phyloP scores from a whole-genome alignment of 2,113 vertebrate genomes.

The Sterna hirundo region DNA sequence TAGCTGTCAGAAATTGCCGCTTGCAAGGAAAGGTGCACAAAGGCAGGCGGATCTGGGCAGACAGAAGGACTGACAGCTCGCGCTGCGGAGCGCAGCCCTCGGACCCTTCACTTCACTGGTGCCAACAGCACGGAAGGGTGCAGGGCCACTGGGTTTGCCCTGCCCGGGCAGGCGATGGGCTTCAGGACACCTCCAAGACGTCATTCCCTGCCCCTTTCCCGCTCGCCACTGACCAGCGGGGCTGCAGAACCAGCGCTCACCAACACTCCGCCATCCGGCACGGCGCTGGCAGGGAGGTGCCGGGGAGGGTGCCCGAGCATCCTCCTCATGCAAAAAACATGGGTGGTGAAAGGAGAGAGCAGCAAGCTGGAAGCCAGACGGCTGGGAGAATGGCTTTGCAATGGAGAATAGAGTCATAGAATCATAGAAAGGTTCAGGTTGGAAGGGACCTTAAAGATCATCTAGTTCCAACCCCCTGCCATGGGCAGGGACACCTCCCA shows the following conservation, averaged over 20 bases:
- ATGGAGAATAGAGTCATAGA: background rate
- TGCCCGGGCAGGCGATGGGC: background rate
- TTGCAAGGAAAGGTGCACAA: constrained; percentile 30
- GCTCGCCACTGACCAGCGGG: accelerated
- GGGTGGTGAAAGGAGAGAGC: background rate
- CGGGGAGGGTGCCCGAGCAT: background rate
- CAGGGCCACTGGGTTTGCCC: background rate
- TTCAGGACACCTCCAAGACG: background rate
- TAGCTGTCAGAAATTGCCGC: constrained; percentile 77
- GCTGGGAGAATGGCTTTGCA: background rate
- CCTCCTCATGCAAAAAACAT: background rate
- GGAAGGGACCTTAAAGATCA: too few relatives aligned
- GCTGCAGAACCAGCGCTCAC: background rate
- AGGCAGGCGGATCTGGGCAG: background rate
- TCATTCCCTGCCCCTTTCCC: background rate
- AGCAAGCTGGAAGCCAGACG: background rate
- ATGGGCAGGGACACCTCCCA: too few relatives aligned
- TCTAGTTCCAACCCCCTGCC: too few relatives aligned
- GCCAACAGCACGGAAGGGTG: background rate
- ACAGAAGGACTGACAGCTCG: background rate
- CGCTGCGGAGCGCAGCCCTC: background rate
- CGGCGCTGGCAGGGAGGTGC: background rate
- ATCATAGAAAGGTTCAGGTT: too few relatives aligned
- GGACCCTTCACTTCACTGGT: accelerated
- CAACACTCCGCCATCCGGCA: background rate